phyloP scores from a whole-genome alignment of 2,888 invertebrate genomes.

The Hypsopygia costalis region DNA sequence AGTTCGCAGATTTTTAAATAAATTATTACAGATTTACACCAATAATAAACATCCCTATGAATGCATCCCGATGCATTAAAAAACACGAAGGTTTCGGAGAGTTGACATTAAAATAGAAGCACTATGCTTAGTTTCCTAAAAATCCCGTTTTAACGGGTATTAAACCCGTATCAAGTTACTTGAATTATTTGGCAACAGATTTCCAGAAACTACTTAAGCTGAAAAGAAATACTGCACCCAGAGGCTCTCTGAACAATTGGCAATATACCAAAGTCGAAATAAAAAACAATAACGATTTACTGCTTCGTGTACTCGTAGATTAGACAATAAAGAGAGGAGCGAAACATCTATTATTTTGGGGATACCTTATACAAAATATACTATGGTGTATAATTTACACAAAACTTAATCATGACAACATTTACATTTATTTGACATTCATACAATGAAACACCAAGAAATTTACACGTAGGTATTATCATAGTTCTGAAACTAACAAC shows the following conservation, averaged over 20 bases:
- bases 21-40: too few species aligned
- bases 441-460: slow-evolving; percentile 19
- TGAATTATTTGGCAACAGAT: not conserved
- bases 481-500: slow-evolving; percentile 40
- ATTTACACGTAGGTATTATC: slow-evolving; percentile 26
- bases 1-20: too few species aligned
- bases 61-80: too few species aligned
- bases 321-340: not conserved
- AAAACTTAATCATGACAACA: not conserved
- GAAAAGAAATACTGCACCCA: not conserved
- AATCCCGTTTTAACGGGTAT: too few species aligned
- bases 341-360: not conserved
- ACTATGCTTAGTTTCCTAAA: too few species aligned
- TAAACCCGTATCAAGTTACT: too few species aligned
- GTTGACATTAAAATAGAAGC: too few species aligned
- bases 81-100: too few species aligned
- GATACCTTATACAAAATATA: too few species aligned
- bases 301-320: not conserved
- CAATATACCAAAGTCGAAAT: slow-evolving; percentile 1
- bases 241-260: slow-evolving; percentile 1
- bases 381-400: too few species aligned
- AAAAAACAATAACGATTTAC: not conserved
- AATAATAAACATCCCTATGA: too few species aligned
- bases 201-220: not conserved
- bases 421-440: too few species aligned